phyloP scores from a whole-genome alignment of 2,113 vertebrate species.

The Marmota flaviventris region DNA sequence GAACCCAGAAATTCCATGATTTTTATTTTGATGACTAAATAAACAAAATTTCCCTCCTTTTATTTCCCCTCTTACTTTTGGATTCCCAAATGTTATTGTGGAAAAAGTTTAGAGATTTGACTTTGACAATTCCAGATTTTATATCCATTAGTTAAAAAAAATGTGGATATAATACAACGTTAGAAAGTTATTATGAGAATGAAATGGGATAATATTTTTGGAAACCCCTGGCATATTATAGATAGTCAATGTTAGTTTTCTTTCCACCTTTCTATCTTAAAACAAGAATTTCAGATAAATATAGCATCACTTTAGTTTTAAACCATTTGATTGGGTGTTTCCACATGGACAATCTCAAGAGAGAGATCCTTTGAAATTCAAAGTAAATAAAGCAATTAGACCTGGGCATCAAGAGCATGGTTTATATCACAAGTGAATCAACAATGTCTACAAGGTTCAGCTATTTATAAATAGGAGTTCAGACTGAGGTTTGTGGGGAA shows the following conservation, averaged over 20 bases:
- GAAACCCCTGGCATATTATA: background rate
- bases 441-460: background rate
- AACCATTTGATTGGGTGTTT: background rate
- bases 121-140: background rate
- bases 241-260: background rate
- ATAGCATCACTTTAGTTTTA: constrained; percentile 18
- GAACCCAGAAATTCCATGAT: constrained; percentile 9
- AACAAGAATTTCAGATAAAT: background rate
- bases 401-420: background rate
- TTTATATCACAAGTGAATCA: constrained; percentile 57
- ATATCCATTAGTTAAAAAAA: background rate
- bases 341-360: constrained; percentile 3
- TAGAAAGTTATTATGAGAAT: background rate
- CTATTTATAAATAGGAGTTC: constrained; percentile 38
- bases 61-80: background rate
- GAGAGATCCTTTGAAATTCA: constrained; percentile 26
- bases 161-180: background rate
- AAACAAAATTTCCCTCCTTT: background rate
- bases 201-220: background rate
- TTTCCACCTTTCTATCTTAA: background rate
- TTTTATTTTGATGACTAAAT: background rate
- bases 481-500: background rate
- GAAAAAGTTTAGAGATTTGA: background rate
- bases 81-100: background rate
- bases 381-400: constrained; percentile 52